Evolutionary conservation across 2,113 vertebrate genomes (phyloP), one percentile per base, ranked within the genome.

Genomic region (Neomonachus schauinslandi): DNA sequence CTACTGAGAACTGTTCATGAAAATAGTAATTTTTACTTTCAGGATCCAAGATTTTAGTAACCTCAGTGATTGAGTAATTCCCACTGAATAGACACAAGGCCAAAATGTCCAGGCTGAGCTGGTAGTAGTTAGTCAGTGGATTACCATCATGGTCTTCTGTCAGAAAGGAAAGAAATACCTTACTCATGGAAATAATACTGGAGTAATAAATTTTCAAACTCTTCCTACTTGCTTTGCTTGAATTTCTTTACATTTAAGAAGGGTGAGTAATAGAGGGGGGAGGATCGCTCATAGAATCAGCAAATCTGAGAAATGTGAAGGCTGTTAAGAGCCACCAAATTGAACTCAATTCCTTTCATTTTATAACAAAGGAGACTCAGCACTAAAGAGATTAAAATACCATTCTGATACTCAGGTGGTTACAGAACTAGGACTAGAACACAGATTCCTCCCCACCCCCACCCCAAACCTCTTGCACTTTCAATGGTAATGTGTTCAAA

Each of bases 121-220:
- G 97, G 67, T 97, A 98, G 42, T 95, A 97, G 88, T 42, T 96
- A 15, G 97, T 98, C 51, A 97, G 57, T 0, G 98, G 97, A 26
- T 36, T 93, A 51, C n/a, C 93, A 1, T 39, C 0, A 7, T 36
- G 76, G 2, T 8, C 7, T 92, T 21, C 91, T 95, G 59, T 53
- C 19, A 90, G 69, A 85, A 67, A 83, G 65, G 39, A 77, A 80
- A 91, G 16, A 84, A 39, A 77, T 13, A 15, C 7, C 16, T 95
- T 84, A 77, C 2, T 89, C 36, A 36, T 9, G 1, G 55, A 86
- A 10, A 4, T 13, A 55, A 69, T 61, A 5, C 31, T 24, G 31
- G 21, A 18, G 5, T 33, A 51, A n/a, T 51, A 18, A 59, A 36
- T 51, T 55, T 95, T 51, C 5, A 24, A 24, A 22, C 33, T 7